Evolutionary conservation across 2,797 vertebrate genomes (phyloP), one percentile per base, ranked within the genome.

Genomic region (Silurus aristotelis): DNA sequence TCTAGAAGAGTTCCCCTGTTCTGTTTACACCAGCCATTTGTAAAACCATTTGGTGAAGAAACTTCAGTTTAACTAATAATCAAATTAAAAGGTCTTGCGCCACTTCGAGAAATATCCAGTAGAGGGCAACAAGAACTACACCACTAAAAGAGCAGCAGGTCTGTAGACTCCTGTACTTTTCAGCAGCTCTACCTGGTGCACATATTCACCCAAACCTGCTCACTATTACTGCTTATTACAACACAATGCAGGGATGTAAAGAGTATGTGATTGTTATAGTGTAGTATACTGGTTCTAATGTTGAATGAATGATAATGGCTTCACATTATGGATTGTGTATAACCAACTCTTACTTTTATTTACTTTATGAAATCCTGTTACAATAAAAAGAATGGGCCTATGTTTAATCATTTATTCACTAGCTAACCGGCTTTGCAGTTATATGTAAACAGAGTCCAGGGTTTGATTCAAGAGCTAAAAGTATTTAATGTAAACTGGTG

Each of bases 121-220:
- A 86, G 85, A 78, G 85, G 85, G 73, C 80, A 55, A 48, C 27
- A 86, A 48, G 19, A 7, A 5, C n/a, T 15, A 63, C 5, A 27
- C n/a, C 48, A 61, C 56, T 70, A 15, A 6, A 22, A 25, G 10
- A 55, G 48, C 52, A 58, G 27, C 27, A 70, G 66, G 5, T 31
- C 55, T 38, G 75, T 31, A 76, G 31, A 31, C 25, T 38, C 0
- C 17, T 31, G 73, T 38, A 60, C 58, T 63, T n/a, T 43, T 27
- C 55, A 60, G 8, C 20, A 20, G 17, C 25, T n/a, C 17, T 13
- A 64, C n/a, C 63, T 46, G n/a, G 22, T n/a, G 58, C 60, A 63
- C 20, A 63, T n/a, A 25, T 79, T 46, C 22, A 31, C n/a, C 73
- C 12, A 76, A 8, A 27, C 14, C n/a, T 27, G 52, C 4, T 5